Evolutionary conservation across 2,113 vertebrate genomes (phyloP), one percentile per base, ranked within the genome.

Genomic region (Brienomyrus longianalis): DNA sequence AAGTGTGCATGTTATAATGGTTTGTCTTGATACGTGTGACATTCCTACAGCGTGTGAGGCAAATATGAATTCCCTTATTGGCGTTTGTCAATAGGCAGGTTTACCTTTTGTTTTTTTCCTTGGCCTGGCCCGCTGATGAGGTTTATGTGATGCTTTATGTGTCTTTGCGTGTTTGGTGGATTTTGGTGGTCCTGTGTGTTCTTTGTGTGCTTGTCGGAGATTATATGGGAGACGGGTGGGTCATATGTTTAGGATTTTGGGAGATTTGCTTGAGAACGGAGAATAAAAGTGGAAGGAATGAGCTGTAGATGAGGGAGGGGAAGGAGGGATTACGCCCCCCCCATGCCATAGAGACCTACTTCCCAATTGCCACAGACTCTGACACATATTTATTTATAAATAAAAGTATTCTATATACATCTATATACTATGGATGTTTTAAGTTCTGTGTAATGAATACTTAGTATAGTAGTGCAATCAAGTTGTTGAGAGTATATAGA

Each of bases 191-290:
- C n/a, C 17, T 54, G 10, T 19, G 48, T 77, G 88, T 74, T 89
- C 59, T 83, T 66, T 83, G 85, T 91, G 50, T 90, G 92, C 89
- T 74, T 92, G 52, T 93, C 92, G 92, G 91, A 92, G 94, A 95
- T 94, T 94, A 93, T 88, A 84, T 23, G 45, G 31, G 89, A 70
- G 90, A 91, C 15, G 84, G 21, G 54, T n/a, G 21, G 93, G 93
- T 95, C 95, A 95, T 95, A 94, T 93, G 94, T 92, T 93, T 92
- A 86, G 93, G 94, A 96, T 95, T 95, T 95, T 83, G 89, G 90
- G 90, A 92, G 93, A 93, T 95, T 95, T 95, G 90, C 88, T 89
- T 92, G 91, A 93, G 91, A 95, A 92, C 91, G 92, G 90, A 91
- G 92, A 21, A 80, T 84, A 93, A 93, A 92, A 90, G 86, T 87